Percentiles rank a stretch among this genome's conserved stretches.
Evolutionary conservation across 1,140 invertebrate genomes (phyloP).

Genomic region (Drosophila pseudoobscura): DNA sequence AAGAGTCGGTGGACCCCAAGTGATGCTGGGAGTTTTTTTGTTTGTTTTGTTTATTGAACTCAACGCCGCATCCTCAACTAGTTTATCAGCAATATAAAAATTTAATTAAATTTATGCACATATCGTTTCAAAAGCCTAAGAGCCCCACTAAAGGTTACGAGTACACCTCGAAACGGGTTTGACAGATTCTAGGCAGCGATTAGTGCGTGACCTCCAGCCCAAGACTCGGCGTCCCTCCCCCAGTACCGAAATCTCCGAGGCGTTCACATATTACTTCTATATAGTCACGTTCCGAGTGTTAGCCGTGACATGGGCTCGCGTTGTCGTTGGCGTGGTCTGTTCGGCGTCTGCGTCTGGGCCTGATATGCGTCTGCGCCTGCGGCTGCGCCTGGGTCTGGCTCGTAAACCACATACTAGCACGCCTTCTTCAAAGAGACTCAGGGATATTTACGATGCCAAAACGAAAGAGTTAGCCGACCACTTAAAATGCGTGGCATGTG

Average conservation of each 20-base stretch:
- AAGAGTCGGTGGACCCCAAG: not conserved
- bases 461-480: conserved; percentile 31
- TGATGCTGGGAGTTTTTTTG: not conserved
- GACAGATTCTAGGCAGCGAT: conserved; percentile 27
- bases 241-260: conserved; percentile 1
- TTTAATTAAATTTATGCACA: conserved; percentile 28
- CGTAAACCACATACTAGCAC: conserved; percentile 7
- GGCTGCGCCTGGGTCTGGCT: no score
- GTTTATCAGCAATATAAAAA: conserved; percentile 22
- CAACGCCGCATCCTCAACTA: conserved; percentile 23
- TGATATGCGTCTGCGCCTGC: not conserved
- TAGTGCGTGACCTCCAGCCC: conserved; percentile 1
- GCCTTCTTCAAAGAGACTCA: conserved; percentile 17
- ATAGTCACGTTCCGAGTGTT: conserved; percentile 66
- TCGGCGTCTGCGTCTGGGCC: not conserved
- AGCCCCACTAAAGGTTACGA: conserved; percentile 30
- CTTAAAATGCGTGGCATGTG: conserved; percentile 73
- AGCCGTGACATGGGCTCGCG: conserved; percentile 60
- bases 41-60: not conserved
- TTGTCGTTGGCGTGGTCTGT: not conserved
- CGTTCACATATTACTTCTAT: conserved; percentile 11
- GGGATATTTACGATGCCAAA: conserved; percentile 63
- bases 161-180: conserved; percentile 39
- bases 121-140: conserved; percentile 12
- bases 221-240: not conserved